Evolutionary conservation across 1,140 invertebrate species (phyloP).

Genomic region (Apocrypta bakeri): DNA sequence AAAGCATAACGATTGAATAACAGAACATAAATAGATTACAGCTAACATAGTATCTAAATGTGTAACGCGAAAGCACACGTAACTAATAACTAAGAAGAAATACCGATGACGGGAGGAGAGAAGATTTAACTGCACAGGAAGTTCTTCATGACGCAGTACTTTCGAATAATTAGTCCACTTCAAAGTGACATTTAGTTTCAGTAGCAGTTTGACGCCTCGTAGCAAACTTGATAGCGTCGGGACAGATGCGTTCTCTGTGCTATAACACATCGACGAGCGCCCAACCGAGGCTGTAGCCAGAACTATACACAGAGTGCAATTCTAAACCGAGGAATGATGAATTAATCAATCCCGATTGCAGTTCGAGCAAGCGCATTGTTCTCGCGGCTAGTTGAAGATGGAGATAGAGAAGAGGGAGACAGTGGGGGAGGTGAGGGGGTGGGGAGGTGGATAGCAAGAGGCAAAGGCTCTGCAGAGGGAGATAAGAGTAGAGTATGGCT

Average conservation of each 20-base stretch:
- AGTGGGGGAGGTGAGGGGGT: neutral
- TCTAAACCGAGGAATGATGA: constrained; percentile 39
- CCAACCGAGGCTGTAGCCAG: too few species aligned
- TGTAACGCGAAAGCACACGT: neutral
- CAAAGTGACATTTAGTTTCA: constrained; percentile 15
- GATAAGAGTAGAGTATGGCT: constrained; percentile 2
- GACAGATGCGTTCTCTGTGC: neutral
- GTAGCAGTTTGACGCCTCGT: constrained; percentile 8
- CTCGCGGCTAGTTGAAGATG: neutral
- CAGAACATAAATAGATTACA: neutral
- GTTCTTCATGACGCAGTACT: neutral
- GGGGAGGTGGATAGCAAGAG: neutral
- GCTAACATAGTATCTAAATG: neutral
- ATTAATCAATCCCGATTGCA: constrained; percentile 49
- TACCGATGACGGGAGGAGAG: too few species aligned
- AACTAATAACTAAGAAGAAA: neutral
- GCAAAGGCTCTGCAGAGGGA: neutral
- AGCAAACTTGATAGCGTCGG: constrained; percentile 24
- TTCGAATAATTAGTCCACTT: constrained; percentile 5
- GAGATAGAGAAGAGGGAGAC: neutral
- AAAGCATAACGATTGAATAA: neutral
- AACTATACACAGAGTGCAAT: constrained; percentile 2
- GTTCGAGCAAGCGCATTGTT: constrained; percentile 45
- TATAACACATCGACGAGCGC: neutral
- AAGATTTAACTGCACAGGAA: too few species aligned